phyloP scores from a whole-genome alignment of 2,797 vertebrate genomes.

The Aplochiton taeniatus region DNA sequence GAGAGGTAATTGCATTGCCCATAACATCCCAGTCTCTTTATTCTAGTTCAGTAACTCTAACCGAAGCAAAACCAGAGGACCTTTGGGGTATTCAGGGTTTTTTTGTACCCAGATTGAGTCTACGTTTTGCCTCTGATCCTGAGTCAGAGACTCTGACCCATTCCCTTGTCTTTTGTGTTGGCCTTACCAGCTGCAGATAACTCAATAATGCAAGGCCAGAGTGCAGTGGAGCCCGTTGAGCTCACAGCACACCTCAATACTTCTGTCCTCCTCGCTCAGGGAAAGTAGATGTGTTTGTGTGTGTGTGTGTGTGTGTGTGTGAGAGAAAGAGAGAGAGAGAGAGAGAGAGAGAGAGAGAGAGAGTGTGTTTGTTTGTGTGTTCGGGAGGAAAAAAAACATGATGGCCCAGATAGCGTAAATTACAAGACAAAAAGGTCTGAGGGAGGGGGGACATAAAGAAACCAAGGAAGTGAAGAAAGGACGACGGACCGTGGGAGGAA shows the following conservation, averaged over 20 bases:
- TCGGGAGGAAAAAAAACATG: background rate
- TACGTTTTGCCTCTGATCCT: conserved; percentile 50
- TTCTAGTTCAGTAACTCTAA: background rate
- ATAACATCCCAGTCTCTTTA: too few relatives aligned
- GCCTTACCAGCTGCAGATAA: conserved; percentile 48
- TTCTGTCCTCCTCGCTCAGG: conserved; percentile 29
- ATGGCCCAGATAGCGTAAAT: background rate
- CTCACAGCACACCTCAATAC: conserved; percentile 45
- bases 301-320: conserved; percentile 17
- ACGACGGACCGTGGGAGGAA: too few relatives aligned
- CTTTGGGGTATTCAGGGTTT: background rate
- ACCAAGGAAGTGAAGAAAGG: background rate
- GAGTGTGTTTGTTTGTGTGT: background rate
- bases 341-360: conserved; percentile 23
- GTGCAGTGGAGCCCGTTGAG: conserved; percentile 34
- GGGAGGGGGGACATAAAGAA: background rate
- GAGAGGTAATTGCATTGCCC: too few relatives aligned
- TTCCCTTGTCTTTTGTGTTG: conserved; percentile 28
- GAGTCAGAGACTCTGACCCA: conserved; percentile 49
- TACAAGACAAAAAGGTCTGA: conserved; percentile 11
- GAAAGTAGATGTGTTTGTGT: conserved; percentile 24
- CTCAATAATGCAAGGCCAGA: conserved; percentile 72
- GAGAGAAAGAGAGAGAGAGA: conserved; percentile 26
- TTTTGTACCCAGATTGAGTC: conserved; percentile 13
- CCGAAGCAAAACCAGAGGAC: background rate